Conservation (phyloP, 2,797 vertebrate species). For the Lemur catta region DNA sequence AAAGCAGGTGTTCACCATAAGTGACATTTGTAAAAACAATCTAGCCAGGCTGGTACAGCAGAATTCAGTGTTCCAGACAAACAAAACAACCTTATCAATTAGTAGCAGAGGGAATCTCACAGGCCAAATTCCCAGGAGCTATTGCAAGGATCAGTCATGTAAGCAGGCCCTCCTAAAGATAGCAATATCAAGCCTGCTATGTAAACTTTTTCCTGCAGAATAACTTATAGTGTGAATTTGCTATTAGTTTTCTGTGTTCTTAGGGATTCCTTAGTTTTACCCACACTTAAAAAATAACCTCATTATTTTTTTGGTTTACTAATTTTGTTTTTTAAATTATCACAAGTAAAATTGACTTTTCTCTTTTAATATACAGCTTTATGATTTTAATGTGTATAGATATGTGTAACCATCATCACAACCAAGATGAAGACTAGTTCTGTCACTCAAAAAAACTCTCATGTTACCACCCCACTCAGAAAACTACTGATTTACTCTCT, state of each 20-base stretch:
- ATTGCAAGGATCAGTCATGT: background rate
- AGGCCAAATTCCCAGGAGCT: background rate
- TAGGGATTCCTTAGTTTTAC: background rate
- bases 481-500: background rate
- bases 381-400: background rate
- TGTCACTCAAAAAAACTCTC: background rate
- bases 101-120: background rate
- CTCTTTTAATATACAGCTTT: background rate
- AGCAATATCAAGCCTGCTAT: background rate
- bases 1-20: slow-evolving; percentile 30
- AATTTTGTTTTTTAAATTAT: slow-evolving; percentile 35
- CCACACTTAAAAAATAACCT: background rate
- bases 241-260: slow-evolving; percentile 27
- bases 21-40: slow-evolving; percentile 19
- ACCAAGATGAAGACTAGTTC: background rate
- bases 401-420: background rate
- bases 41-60: background rate
- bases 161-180: background rate
- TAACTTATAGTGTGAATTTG: background rate
- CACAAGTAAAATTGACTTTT: slow-evolving; percentile 6
- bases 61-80: slow-evolving; percentile 4
- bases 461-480: background rate
- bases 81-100: slow-evolving; percentile 1
- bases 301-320: background rate
- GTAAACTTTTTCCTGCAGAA: background rate